Evolutionary conservation across 2,113 vertebrate genomes (phyloP).

Genomic region (Canis aureus): DNA sequence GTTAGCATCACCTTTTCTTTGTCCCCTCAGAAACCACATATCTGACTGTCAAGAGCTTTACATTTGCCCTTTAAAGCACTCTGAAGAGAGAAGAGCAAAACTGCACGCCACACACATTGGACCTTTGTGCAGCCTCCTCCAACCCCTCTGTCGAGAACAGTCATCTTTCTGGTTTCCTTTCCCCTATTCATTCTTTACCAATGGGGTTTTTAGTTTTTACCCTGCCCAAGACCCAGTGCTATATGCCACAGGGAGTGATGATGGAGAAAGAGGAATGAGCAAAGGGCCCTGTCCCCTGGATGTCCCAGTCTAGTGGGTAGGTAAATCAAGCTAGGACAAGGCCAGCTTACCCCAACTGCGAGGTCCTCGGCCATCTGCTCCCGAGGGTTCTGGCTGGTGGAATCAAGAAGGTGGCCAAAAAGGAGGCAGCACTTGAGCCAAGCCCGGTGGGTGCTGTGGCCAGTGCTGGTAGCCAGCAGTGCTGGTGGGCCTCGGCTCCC

Average conservation of each 20-base stretch:
- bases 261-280: not conserved
- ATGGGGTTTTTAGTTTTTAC: not conserved
- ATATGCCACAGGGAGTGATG: not conserved
- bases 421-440: not conserved
- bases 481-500: not conserved
- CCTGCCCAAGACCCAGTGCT: not conserved
- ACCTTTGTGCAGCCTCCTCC: not conserved
- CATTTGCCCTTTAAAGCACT: not conserved
- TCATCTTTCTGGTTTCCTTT: not conserved
- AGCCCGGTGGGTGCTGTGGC: not conserved
- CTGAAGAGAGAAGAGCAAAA: not conserved
- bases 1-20: not conserved
- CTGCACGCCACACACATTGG: fast-evolving
- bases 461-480: not conserved
- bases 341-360: not conserved
- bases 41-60: not conserved
- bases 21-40: not conserved
- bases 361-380: not conserved
- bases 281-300: not conserved
- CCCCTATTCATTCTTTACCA: not conserved
- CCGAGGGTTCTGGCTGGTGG: not conserved
- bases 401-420: not conserved
- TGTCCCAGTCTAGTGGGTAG: not conserved
- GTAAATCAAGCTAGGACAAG: not conserved
- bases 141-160: not conserved